Percentiles rank a stretch among this genome's conserved stretches.
Evolutionary conservation across 2,113 vertebrate genomes (phyloP).

Genomic region (Castor canadensis): DNA sequence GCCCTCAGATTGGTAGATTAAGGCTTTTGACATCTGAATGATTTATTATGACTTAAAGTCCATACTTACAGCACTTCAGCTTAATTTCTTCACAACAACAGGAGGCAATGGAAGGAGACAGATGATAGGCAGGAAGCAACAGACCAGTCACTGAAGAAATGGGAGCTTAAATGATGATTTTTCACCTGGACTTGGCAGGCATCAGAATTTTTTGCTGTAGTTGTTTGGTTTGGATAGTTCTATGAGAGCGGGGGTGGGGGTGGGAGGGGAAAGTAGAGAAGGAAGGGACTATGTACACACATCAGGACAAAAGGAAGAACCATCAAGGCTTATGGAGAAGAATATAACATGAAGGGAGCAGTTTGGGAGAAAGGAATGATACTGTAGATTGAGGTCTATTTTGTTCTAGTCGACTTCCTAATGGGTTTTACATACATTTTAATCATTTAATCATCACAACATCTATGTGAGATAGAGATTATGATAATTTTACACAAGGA

Average conservation of each 20-base stretch:
- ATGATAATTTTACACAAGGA: background rate
- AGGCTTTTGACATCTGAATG: constrained; percentile 53
- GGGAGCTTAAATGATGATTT: background rate
- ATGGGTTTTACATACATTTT: background rate
- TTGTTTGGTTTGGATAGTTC: constrained; percentile 40
- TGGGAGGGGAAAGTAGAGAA: background rate
- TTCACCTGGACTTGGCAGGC: background rate
- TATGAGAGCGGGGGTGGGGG: background rate
- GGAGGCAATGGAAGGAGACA: constrained; percentile 41
- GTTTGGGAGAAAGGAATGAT: background rate
- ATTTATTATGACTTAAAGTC: constrained; percentile 66
- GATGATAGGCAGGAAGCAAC: constrained; percentile 46
- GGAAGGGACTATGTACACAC: background rate
- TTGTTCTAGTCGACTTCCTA: background rate
- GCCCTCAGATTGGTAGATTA: constrained; percentile 57
- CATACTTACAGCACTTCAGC: constrained; percentile 46
- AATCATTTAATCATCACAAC: background rate
- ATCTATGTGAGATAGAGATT: background rate
- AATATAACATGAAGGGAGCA: background rate
- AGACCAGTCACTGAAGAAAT: constrained; percentile 32
- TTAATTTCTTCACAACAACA: constrained; percentile 55
- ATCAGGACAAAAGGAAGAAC: background rate
- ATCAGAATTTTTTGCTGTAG: background rate
- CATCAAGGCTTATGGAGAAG: background rate
- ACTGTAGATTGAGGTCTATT: background rate